A percentile compares a stretch with the other conserved stretches of the same genome.
Evolutionary conservation across 1,140 invertebrate genomes (phyloP).

Genomic region (Lucilia sericata): DNA sequence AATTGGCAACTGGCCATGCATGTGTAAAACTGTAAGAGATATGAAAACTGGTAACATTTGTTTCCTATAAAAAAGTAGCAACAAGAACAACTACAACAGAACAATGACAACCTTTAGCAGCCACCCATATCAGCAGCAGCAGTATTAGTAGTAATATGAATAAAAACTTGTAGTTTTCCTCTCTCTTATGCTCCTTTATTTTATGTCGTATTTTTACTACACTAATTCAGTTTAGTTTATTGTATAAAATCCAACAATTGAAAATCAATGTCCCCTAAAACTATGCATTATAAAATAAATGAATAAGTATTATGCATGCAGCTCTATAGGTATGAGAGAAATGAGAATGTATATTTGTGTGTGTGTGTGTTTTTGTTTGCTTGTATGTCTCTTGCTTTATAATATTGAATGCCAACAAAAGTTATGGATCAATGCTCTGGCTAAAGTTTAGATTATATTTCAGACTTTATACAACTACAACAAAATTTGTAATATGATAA

Average conservation of each 20-base stretch:
- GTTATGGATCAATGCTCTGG: conserved; percentile 23
- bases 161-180: background rate
- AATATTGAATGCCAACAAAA: conserved; percentile 21
- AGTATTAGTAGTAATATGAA: background rate
- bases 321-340: background rate
- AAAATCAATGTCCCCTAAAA: conserved; percentile 26
- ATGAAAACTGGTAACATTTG: conserved; percentile 29
- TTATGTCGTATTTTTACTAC: background rate
- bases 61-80: background rate
- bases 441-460: conserved; percentile 14
- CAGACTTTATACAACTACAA: background rate
- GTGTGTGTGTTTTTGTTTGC: background rate
- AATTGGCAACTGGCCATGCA: conserved; percentile 22
- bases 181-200: background rate
- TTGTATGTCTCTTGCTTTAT: no score
- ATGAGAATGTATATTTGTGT: background rate
- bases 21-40: background rate
- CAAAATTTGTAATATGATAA: background rate
- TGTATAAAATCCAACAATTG: conserved; percentile 21
- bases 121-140: background rate
- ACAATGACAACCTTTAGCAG: no score
- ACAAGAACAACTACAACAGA: background rate
- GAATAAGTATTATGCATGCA: conserved; percentile 8
- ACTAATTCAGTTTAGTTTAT: conserved; percentile 18
- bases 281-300: conserved; percentile 27